Evolutionary conservation across 2,113 vertebrate species (phyloP), one percentile per base, ranked within the genome.

Genomic region (Regulus satrapa): DNA sequence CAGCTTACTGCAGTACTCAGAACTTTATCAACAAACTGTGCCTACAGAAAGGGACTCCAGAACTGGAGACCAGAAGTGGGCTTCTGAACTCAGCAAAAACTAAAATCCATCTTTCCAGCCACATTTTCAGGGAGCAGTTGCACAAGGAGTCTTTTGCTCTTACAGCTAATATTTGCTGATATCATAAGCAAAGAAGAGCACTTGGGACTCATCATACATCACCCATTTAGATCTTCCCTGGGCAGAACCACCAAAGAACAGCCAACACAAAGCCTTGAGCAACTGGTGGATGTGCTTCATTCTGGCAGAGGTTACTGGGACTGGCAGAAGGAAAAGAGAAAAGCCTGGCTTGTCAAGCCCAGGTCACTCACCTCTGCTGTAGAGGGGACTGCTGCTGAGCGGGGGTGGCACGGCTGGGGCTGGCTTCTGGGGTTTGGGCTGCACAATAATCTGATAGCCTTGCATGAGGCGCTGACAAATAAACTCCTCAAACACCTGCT

Each of bases 381-480:
- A 99, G 17, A 99, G 98, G 3, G 99, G 99, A 41, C 99, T 99
- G 97, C 99, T 99, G 97, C 99, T 99, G 29, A 99, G 98, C 0
- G 99, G 99, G 0, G 99, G 98, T 3, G 98, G 98, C 77, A 98
- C 97, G 0, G 97, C 46, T 0, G 99, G 96, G 49, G 66, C 97
- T 1, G 98, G 45, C 45, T 99, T 99, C 96, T 98, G 98, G 16
- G 97, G 97, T 19, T 98, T 99, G 63, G 98, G 82, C 62, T 99
- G 99, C 92, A 99, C 99, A 29, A 99, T 99, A 67, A 99, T 99
- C 90, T 99, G 99, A 94, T 99, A 99, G 41, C 99, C 99, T 95
- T 99, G 99, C 99, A 99, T 99, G 93, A 99, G 98, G 18, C 99
- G 98, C 97, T 99, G 99, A 87, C 99, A 99, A 88, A 99, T 99